Conservation (phyloP, 2,888 invertebrate species). For the Clepsis dumicolana region DNA sequence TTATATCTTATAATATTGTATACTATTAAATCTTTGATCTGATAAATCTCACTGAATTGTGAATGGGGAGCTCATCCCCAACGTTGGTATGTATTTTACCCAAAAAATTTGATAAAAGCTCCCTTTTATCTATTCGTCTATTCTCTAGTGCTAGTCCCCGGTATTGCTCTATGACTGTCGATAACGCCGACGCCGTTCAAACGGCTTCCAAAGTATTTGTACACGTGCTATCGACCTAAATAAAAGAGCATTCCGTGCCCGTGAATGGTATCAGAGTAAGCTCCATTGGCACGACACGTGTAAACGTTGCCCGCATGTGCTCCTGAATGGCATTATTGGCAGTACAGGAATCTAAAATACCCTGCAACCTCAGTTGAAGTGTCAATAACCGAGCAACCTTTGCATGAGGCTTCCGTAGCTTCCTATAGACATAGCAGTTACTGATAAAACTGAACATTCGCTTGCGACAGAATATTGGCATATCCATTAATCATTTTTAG, state of each 20-base stretch:
- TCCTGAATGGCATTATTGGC: slow-evolving; percentile 1
- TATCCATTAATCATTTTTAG: no score
- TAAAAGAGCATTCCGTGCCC: background rate
- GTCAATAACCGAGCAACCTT: background rate
- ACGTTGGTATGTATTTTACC: no score
- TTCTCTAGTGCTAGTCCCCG: background rate
- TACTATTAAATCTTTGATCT: no score
- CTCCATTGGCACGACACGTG: slow-evolving; percentile 7
- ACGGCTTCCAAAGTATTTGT: slow-evolving; percentile 2
- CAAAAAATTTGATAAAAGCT: no score
- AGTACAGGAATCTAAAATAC: background rate
- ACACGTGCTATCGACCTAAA: background rate
- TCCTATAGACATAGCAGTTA: background rate
- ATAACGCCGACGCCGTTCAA: background rate
- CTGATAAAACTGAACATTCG: background rate
- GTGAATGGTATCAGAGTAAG: background rate
- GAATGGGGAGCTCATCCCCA: no score
- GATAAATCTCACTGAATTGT: no score
- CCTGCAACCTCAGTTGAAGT: background rate
- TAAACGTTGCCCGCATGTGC: background rate
- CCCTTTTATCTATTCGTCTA: background rate
- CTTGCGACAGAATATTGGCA: no score
- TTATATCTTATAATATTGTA: no score
- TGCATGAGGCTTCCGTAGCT: background rate
- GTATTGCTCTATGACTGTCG: background rate